These are phyloP conservation scores for Scophthalmus maximus DNA, from an alignment of 2,113 vertebrate species.

Conservation along the genomic window DNA sequence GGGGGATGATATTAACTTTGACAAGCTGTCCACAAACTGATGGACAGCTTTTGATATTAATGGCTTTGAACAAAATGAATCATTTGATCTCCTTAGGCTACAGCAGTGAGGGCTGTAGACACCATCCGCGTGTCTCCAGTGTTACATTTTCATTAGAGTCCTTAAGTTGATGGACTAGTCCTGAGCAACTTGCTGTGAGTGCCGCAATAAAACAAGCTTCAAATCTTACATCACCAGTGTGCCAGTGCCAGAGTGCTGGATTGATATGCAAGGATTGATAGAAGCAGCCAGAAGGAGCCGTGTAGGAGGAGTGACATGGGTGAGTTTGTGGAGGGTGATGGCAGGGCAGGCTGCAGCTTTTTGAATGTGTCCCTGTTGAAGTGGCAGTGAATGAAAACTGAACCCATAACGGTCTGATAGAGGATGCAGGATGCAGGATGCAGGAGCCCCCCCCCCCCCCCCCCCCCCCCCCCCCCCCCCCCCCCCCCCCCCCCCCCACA, in stretches of 20 bases:
- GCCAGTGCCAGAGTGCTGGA: constrained; percentile 14
- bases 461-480: not conserved
- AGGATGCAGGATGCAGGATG: not conserved
- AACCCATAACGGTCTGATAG: not conserved
- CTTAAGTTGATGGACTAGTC: constrained; percentile 46
- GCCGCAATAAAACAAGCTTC: constrained; percentile 46
- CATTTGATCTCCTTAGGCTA: constrained; percentile 47
- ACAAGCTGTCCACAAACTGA: constrained; percentile 51
- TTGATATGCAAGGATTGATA: too few species aligned
- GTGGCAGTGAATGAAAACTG: constrained; percentile 15
- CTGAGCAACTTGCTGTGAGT: constrained; percentile 28
- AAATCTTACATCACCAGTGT: constrained; percentile 31
- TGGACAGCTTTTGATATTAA: constrained; percentile 60
- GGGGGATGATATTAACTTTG: constrained; percentile 42
- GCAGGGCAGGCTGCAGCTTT: constrained; percentile 39
- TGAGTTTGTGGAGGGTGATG: constrained; percentile 39
- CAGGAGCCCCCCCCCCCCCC: not conserved
- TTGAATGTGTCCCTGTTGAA: constrained; percentile 12
- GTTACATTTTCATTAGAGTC: constrained; percentile 52
- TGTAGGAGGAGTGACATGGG: constrained; percentile 52
- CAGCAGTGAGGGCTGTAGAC: constrained; percentile 30
- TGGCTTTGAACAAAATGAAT: constrained; percentile 57
- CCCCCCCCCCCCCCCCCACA: not conserved
- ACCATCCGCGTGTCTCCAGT: constrained; percentile 39
- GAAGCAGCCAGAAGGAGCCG: constrained; percentile 40